Base-by-base conservation (phyloP, 2,888 invertebrate genomes). In the Eulithis prunata region DNA sequence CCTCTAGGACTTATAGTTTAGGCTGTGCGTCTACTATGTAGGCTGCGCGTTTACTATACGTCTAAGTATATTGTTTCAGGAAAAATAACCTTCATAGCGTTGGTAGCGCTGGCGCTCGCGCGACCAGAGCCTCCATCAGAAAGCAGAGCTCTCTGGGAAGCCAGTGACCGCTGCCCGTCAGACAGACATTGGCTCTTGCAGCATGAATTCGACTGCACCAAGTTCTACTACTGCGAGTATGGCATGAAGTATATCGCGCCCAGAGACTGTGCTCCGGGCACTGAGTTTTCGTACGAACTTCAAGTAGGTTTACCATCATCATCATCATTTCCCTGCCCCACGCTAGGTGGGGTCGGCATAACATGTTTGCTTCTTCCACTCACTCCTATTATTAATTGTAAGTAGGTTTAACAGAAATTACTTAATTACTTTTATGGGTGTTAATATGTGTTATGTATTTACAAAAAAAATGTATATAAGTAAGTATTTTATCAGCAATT, bases 141-240 rank as follows among this genome's bases (percentile, higher is more conserved):
- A 10, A 6, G 13, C 51, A 4, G 12, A 3, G 11, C 0, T 4
- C 53, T 64, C 0, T 60, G 65, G 65, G 69, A 64, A 52, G 60
- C 67, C 2, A 64, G 46, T 12, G 62, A 65, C 11, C 55, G 47
- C 10, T 73, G 73, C 8, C 62, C 74, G 94, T 94, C 85, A 87
- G 95, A 94, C 95, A 95, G 76, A 73, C 83, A 83, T 66, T 71
- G 66, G 64, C 73, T 84, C 0, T 60, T 85, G 0, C 76, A 79
- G 0, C 85, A 91, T 70, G 91, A 91, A 49, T 84, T 80, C 12
- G 85, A 88, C 66, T 91, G 91, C 74, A 83, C 83, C 0, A 84
- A 83, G 71, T 91, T 88, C 75, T 91, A 91, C 77, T 88, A 89
- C 74, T 92, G 91, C 66, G 86, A 88, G 46, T 83, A 80, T 65